These are phyloP conservation scores for Dendrocopos noguchii DNA, from an alignment of 2,113 vertebrate species.

Conservation along the genomic window DNA sequence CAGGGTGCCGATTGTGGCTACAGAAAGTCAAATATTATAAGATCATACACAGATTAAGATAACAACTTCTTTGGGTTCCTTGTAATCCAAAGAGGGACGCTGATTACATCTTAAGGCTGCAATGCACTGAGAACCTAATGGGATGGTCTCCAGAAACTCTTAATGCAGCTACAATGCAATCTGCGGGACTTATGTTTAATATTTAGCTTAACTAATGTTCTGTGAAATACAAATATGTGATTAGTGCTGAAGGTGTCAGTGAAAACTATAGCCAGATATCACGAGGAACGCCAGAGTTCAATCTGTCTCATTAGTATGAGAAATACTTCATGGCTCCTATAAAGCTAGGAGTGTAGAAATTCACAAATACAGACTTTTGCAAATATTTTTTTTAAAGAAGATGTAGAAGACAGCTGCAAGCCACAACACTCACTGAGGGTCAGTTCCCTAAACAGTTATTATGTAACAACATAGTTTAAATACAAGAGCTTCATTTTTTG, in stretches of 20 bases:
- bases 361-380: not conserved
- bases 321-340: constrained; percentile 2
- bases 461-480: not conserved
- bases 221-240: constrained; percentile 52
- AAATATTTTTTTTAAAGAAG: not conserved
- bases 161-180: not conserved
- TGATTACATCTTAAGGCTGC: constrained; percentile 29
- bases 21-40: not conserved
- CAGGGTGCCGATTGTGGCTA: not conserved
- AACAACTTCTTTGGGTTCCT: constrained; percentile 10
- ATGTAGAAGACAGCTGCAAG: not conserved
- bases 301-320: not conserved
- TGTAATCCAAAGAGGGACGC: not conserved
- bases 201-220: constrained; percentile 54
- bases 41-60: constrained; percentile 28
- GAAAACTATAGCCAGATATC: constrained; percentile 21
- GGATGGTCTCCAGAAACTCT: constrained; percentile 29
- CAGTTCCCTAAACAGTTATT: not conserved
- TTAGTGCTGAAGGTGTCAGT: constrained; percentile 35
- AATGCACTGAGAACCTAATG: not conserved
- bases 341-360: not conserved
- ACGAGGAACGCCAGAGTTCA: constrained; percentile 43
- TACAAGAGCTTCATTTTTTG: not conserved
- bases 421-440: not conserved
- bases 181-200: constrained; percentile 53